Conservation (phyloP, 2,113 vertebrate genomes). For the Actenoides lindsayi region DNA sequence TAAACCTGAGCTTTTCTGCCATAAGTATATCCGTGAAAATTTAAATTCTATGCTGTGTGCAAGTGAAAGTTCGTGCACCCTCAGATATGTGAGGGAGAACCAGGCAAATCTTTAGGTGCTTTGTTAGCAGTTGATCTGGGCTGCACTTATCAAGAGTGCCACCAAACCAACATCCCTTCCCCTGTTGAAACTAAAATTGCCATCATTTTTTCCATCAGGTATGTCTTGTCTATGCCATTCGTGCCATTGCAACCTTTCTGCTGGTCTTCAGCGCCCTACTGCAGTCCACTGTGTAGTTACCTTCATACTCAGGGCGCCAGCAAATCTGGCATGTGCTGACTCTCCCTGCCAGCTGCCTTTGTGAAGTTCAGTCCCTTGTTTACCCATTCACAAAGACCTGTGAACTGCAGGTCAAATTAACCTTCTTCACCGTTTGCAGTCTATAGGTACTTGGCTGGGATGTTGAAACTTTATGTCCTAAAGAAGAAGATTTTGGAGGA, state of each 20-base stretch:
- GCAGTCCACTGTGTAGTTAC: background rate
- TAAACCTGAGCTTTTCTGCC: background rate
- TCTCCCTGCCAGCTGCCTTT: background rate
- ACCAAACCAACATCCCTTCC: background rate
- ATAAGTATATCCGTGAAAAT: background rate
- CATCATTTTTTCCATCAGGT: background rate
- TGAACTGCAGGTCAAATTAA: background rate
- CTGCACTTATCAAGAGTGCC: background rate
- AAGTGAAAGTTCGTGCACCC: background rate
- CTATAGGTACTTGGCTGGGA: background rate
- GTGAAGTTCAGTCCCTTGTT: background rate
- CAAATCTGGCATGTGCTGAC: rapidly evolving
- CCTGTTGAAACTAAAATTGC: background rate
- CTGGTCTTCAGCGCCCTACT: background rate
- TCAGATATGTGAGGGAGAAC: background rate
- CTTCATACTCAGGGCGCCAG: background rate
- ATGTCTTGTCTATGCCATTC: background rate
- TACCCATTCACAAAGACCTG: background rate
- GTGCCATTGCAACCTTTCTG: background rate
- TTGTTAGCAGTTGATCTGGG: background rate
- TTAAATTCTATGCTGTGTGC: background rate
- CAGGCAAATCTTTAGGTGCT: background rate
- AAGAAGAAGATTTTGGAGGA: background rate
- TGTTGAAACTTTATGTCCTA: background rate
- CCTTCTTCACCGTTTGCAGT: background rate